phyloP scores from a whole-genome alignment of 2,888 invertebrate genomes.

The Teinopalpus imperialis region DNA sequence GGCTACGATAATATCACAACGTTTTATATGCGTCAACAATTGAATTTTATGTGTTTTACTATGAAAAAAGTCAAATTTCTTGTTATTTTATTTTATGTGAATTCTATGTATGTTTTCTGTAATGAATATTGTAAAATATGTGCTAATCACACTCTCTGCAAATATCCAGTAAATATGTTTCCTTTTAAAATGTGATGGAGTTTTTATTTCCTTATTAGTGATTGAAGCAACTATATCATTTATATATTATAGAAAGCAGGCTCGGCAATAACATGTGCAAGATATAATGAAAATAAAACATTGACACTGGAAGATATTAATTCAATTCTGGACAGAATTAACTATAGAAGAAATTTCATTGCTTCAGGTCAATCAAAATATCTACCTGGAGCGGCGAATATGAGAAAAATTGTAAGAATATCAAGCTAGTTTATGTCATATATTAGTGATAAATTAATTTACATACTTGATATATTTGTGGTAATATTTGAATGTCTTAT shows the following conservation, averaged over 20 bases:
- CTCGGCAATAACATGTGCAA: slow-evolving; percentile 48
- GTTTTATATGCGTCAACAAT: slow-evolving; percentile 31
- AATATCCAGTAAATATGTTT: slow-evolving; percentile 48
- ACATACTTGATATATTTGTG: too few relatives aligned
- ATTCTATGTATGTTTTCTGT: slow-evolving; percentile 33
- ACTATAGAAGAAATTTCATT: slow-evolving; percentile 60
- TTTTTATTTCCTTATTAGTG: too few relatives aligned
- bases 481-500: too few relatives aligned
- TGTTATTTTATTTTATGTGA: slow-evolving; percentile 47
- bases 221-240: too few relatives aligned
- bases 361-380: slow-evolving; percentile 53
- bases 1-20: slow-evolving; percentile 43
- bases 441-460: too few relatives aligned
- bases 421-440: slow-evolving; percentile 3
- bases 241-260: slow-evolving; percentile 44
- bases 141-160: slow-evolving; percentile 60
- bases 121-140: slow-evolving; percentile 57
- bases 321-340: slow-evolving; percentile 55
- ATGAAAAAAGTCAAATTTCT: slow-evolving; percentile 63
- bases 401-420: slow-evolving; percentile 62
- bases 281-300: slow-evolving; percentile 47
- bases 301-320: slow-evolving; percentile 47
- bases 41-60: slow-evolving; percentile 44
- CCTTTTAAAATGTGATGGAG: too few relatives aligned
- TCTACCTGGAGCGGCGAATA: slow-evolving; percentile 64